Evolutionary conservation across 2,888 invertebrate species (phyloP), one percentile per base, ranked within the genome.

Genomic region (Aporophyla nigra): DNA sequence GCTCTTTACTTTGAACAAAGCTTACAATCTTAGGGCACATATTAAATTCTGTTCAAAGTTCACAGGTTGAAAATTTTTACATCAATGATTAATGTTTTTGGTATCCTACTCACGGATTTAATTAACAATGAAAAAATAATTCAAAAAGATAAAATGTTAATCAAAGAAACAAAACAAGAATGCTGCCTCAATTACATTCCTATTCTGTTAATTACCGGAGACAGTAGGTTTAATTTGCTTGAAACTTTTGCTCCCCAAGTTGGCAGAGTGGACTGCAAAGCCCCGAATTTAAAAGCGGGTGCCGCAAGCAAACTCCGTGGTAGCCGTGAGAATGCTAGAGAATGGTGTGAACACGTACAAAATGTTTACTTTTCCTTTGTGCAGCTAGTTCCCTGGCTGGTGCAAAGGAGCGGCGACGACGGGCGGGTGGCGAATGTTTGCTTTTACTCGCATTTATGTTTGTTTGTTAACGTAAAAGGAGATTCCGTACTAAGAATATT

Each of bases 291-390:
- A 87, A 82, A 85, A 83, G 82, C 85, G 86, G 78, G 80, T 75
- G 79, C 85, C 81, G 83, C 74, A 80, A 87, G 86, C 87, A 88
- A 88, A 89, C 87, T 88, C 81, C 73, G 85, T 71, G 86, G 86
- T 86, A 87, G 82, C 87, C 87, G 88, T 91, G 91, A 90, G 90
- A 87, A 88, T 86, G 76, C 87, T 84, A 82, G 85, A 85, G 82
- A 88, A 86, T 88, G 88, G 90, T 89, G 92, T 87, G 91, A 91
- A 92, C 92, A 91, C 91, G 91, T 85, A 87, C 88, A 86, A 82
- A 87, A 90, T 92, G 91, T 92, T 92, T 92, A 89, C 90, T 85
- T 89, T 89, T 86, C 86, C 85, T 87, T 89, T 87, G 87, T 87
- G 83, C 82, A 85, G 87, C 87, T 86, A 89, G 88, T 89, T 87